These are phyloP conservation scores for Agrypnia vestita DNA, from an alignment of 1,140 invertebrate genomes.

Conservation along the genomic window DNA sequence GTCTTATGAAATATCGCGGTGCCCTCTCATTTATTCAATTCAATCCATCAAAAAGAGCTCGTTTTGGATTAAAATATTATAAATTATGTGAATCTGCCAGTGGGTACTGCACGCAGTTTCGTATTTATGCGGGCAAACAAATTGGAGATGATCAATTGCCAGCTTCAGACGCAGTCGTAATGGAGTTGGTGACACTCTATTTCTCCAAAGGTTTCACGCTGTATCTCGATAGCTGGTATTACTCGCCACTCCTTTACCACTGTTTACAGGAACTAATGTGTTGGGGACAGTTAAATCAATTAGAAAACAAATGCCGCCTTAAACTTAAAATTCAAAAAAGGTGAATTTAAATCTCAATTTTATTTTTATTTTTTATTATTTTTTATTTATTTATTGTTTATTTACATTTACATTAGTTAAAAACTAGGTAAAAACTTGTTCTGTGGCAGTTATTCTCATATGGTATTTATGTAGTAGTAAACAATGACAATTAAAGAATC, in stretches of 20 bases:
- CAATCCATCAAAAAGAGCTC: not conserved
- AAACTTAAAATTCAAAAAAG: not conserved
- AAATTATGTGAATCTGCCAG: conserved; percentile 1
- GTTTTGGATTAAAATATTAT: not conserved
- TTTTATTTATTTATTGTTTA: no score
- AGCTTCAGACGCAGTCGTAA: not conserved
- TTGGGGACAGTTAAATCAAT: not conserved
- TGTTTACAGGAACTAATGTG: not conserved
- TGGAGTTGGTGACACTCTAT: not conserved
- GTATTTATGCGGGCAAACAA: not conserved
- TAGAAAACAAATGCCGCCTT: not conserved
- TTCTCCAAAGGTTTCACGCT: not conserved
- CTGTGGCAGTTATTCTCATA: no score
- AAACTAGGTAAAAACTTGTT: no score
- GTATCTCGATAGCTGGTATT: no score
- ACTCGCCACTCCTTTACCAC: no score
- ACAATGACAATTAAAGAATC: no score
- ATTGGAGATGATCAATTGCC: not conserved
- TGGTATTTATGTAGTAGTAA: no score
- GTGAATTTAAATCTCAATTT: not conserved
- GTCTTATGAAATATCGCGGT: no score
- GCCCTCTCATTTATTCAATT: no score
- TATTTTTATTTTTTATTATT: no score
- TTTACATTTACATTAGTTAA: no score
- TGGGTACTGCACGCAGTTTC: not conserved